Percentiles rank a stretch among this genome's conserved stretches.
Evolutionary conservation across 2,888 invertebrate species (phyloP).

Genomic region (Nesidiocoris tenuis): DNA sequence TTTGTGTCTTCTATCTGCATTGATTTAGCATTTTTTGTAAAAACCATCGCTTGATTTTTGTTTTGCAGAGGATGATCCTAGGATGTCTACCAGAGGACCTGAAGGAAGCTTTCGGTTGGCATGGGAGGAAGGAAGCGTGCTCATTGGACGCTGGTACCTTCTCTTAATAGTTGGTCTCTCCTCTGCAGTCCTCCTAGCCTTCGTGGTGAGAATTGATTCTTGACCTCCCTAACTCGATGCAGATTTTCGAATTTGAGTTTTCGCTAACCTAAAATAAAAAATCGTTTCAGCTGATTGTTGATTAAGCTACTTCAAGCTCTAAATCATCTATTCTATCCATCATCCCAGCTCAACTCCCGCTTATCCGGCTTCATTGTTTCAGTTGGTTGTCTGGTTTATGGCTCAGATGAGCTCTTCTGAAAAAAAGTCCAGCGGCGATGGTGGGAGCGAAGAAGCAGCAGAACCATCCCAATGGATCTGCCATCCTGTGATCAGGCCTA

Average conservation of each 20-base stretch:
- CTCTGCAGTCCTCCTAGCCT: slow-evolving; percentile 37
- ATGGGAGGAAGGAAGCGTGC: slow-evolving; percentile 30
- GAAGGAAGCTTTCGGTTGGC: slow-evolving; percentile 26
- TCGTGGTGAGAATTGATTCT: slow-evolving; percentile 36
- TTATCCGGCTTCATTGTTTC: too few species aligned
- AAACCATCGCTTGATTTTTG: too few species aligned
- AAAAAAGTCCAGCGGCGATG: slow-evolving; percentile 44
- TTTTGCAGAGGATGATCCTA: slow-evolving; percentile 44
- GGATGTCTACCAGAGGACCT: slow-evolving; percentile 39
- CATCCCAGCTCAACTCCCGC: too few species aligned
- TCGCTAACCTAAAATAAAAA: too few species aligned
- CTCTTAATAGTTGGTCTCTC: slow-evolving; percentile 35
- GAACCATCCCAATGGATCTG: slow-evolving; percentile 50
- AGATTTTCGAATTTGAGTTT: too few species aligned
- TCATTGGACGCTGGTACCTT: slow-evolving; percentile 33
- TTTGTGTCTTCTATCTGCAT: too few species aligned
- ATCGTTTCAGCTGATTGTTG: too few species aligned
- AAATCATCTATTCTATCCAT: too few species aligned
- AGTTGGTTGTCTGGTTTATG: slow-evolving; percentile 52
- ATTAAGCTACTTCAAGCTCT: too few species aligned
- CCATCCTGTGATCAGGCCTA: slow-evolving; percentile 50
- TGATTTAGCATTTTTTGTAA: too few species aligned
- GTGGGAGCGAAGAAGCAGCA: slow-evolving; percentile 37
- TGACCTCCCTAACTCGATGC: too few species aligned
- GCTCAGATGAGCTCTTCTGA: slow-evolving; percentile 51